phyloP scores from a whole-genome alignment of 1,140 invertebrate genomes.

The Akabosia matsudoensis region DNA sequence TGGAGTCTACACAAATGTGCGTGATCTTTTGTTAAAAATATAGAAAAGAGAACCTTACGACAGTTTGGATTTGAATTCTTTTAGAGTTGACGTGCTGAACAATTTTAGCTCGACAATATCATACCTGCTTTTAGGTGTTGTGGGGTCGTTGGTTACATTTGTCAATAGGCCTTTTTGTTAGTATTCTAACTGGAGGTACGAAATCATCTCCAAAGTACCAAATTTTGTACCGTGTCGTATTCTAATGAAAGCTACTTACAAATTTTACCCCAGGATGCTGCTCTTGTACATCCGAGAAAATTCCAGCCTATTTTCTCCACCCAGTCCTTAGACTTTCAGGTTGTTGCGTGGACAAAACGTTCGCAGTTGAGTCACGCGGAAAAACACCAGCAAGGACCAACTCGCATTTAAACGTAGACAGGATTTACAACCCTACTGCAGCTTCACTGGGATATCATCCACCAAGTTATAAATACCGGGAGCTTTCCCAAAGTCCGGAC shows the following conservation, averaged over 20 bases:
- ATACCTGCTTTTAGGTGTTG: neutral
- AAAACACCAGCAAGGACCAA: neutral
- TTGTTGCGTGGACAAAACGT: neutral
- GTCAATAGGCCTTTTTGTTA: neutral
- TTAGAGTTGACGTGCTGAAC: no score
- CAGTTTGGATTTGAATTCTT: no score
- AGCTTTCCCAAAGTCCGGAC: neutral
- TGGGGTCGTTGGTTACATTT: neutral
- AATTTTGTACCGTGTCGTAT: neutral
- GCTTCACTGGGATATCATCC: neutral
- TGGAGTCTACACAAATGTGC: no score
- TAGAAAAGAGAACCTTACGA: no score
- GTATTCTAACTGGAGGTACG: slow-evolving; percentile 1
- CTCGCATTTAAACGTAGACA: neutral
- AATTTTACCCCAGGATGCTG: neutral
- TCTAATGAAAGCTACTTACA: neutral
- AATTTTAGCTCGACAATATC: neutral
- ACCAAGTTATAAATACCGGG: neutral
- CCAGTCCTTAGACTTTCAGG: neutral
- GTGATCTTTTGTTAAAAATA: no score
- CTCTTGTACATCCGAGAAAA: neutral
- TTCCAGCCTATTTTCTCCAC: neutral
- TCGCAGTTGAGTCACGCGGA: no score
- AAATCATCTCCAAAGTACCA: neutral
- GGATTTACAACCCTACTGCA: neutral